Evolutionary conservation across 2,888 invertebrate species (phyloP).

Genomic region (Meiosimyza platycephala): DNA sequence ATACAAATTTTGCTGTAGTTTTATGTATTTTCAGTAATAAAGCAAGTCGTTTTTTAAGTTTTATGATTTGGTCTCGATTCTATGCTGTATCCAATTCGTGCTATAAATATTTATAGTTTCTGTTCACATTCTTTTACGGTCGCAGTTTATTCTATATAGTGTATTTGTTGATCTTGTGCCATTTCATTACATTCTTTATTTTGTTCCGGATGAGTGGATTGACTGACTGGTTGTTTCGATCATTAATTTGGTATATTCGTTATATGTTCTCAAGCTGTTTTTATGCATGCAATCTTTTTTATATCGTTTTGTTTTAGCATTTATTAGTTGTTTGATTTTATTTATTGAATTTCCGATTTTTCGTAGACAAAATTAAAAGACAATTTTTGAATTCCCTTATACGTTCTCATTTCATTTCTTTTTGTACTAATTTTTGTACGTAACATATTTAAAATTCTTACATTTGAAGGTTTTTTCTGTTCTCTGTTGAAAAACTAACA

Average conservation of each 20-base stretch:
- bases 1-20: constrained; percentile 10
- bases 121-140: constrained; percentile 35
- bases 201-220: too few relatives aligned
- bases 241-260: background rate
- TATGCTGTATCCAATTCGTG: constrained; percentile 32
- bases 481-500: constrained; percentile 28
- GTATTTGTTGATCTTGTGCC: too few relatives aligned
- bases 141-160: background rate
- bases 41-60: background rate
- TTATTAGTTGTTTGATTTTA: constrained; percentile 4
- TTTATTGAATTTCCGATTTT: background rate
- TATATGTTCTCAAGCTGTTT: background rate
- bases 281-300: constrained; percentile 8
- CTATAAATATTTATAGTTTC: constrained; percentile 26
- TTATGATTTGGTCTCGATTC: constrained; percentile 1
- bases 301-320: constrained; percentile 13
- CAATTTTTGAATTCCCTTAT: background rate
- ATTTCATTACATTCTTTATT: too few relatives aligned
- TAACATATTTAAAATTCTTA: constrained; percentile 14
- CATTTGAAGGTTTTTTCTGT: background rate
- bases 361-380: constrained; percentile 12
- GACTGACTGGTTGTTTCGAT: too few relatives aligned
- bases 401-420: background rate
- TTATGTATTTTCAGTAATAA: constrained; percentile 3
- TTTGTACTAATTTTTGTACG: constrained; percentile 39